Conservation (phyloP, 2,888 invertebrate species). For the Drosophila mimica region DNA sequence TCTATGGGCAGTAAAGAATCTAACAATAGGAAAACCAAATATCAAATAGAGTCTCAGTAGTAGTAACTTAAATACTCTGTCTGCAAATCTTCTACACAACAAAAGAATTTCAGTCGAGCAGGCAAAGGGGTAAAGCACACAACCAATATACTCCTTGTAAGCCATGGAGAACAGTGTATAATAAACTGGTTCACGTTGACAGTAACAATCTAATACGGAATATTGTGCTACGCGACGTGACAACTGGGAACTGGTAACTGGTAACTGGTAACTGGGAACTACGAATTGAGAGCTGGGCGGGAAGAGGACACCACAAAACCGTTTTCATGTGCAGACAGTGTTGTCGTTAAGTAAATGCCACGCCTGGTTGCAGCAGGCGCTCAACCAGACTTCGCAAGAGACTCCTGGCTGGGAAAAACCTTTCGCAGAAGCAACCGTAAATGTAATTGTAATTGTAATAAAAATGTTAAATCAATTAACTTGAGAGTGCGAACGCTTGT, state of each 20-base stretch:
- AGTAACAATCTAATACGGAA: slow-evolving; percentile 68
- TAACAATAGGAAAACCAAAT: background rate
- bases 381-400: slow-evolving; percentile 27
- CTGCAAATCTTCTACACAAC: background rate
- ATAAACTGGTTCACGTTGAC: slow-evolving; percentile 62
- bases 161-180: background rate
- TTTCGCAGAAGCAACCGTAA: slow-evolving; percentile 31
- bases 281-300: background rate
- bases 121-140: background rate
- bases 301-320: slow-evolving; percentile 14
- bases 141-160: background rate
- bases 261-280: slow-evolving; percentile 38
- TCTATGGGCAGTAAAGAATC: background rate
- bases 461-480: slow-evolving; percentile 70
- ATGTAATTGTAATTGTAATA: slow-evolving; percentile 69
- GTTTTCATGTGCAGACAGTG: slow-evolving; percentile 33
- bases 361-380: slow-evolving; percentile 44
- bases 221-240: slow-evolving; percentile 62
- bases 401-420: background rate
- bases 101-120: background rate
- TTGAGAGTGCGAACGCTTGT: slow-evolving; percentile 32
- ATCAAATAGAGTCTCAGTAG: background rate
- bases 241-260: slow-evolving; percentile 52
- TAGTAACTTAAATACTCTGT: background rate
- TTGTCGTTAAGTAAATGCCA: slow-evolving; percentile 52